Evolutionary conservation across 1,140 invertebrate species (phyloP).

Genomic region (Saccostrea echinata): DNA sequence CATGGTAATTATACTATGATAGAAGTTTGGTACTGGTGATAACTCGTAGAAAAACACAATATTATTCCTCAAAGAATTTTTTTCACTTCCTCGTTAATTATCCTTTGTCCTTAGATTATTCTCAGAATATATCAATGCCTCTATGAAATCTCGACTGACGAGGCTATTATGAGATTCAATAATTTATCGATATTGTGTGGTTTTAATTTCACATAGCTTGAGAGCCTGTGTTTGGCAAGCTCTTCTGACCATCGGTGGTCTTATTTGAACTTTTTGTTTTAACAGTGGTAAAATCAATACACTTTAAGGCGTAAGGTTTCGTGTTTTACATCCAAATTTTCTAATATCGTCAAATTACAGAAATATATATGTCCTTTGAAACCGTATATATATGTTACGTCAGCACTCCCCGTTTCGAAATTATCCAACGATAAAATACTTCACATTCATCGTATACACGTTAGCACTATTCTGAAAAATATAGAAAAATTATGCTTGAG

Average conservation of each 20-base stretch:
- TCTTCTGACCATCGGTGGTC: background rate
- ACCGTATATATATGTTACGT: background rate
- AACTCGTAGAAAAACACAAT: background rate
- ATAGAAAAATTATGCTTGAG: constrained; percentile 17
- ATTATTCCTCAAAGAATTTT: background rate
- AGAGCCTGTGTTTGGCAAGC: constrained; percentile 11
- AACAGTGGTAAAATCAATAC: constrained; percentile 18
- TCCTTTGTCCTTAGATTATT: background rate
- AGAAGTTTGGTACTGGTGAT: background rate
- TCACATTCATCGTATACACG: background rate
- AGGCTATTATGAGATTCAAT: background rate
- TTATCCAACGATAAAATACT: background rate
- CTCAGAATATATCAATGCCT: background rate
- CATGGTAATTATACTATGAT: background rate
- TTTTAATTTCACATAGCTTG: constrained; percentile 14
- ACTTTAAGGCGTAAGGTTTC: background rate
- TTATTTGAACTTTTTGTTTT: background rate
- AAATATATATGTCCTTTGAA: background rate
- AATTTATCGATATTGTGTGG: background rate
- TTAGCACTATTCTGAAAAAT: background rate
- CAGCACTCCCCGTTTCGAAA: background rate
- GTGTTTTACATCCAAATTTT: background rate
- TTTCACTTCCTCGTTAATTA: background rate
- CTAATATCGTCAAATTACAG: background rate
- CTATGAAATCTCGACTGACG: background rate